Evolutionary conservation across 2,888 invertebrate species (phyloP).

Genomic region (Glaucopsyche alexis): DNA sequence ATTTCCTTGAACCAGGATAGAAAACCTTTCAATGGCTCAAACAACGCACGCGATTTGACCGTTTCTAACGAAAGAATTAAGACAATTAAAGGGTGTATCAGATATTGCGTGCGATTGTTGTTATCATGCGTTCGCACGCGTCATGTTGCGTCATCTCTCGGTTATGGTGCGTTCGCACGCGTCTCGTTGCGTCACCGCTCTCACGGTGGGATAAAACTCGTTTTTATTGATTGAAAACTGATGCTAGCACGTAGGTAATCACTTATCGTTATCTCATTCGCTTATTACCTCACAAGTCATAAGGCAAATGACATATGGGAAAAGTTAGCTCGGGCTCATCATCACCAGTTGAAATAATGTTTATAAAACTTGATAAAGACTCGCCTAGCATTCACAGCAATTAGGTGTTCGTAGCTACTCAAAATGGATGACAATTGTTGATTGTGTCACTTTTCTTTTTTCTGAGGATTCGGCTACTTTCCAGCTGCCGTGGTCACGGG

Average conservation of each 20-base stretch:
- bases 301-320: slow-evolving; percentile 12
- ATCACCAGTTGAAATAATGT: background rate
- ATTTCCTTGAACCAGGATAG: slow-evolving; percentile 15
- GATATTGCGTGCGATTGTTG: slow-evolving; percentile 17
- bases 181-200: background rate
- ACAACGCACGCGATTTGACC: slow-evolving; percentile 1
- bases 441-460: no score
- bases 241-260: slow-evolving; percentile 2
- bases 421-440: no score
- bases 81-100: slow-evolving; percentile 8
- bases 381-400: no score
- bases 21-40: slow-evolving; percentile 8
- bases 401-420: no score
- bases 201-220: slow-evolving; percentile 2
- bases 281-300: slow-evolving; percentile 2
- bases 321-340: background rate
- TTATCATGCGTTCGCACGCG: slow-evolving; percentile 32
- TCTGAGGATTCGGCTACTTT: no score
- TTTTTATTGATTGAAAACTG: slow-evolving; percentile 18
- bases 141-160: background rate
- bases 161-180: slow-evolving; percentile 15
- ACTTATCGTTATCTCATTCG: slow-evolving; percentile 13
- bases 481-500: no score
- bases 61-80: slow-evolving; percentile 17
- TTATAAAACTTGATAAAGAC: background rate